Evolutionary conservation across 1,140 invertebrate genomes (phyloP), one percentile per base, ranked within the genome.

Genomic region (Atopsyche davidsoni): DNA sequence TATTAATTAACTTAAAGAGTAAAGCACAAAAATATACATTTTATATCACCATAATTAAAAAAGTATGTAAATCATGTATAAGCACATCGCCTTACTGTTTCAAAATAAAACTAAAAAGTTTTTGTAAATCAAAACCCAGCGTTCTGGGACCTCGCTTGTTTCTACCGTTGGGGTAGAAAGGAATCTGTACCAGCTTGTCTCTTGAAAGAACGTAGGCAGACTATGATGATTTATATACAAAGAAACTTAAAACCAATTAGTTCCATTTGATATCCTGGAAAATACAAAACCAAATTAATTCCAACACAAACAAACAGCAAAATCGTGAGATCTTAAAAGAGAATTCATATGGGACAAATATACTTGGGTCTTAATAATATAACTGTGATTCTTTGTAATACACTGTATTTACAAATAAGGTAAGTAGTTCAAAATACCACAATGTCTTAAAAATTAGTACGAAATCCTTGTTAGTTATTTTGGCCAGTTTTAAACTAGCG

Each of bases 201-300:
- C 44, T 18, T 44, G 42, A 38, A 32, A 36, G 31, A 42, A 38
- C 31, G 32, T 51, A 44, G 48, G 42, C 41, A 43, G 42, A 47
- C 45, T 41, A 35, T 36, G 43, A 43, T 46, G 42, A 52, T 11
- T 42, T 57, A 53, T 57, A 14, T 57, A 57, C 51, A 57, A 16
- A 49, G 45, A 56, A 39, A 51, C 35, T 46, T 42, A 47, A 14
- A 44, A 50, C 13, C 18, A 22, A 46, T 42, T 58, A 58, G 49
- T 58, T 58, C 56, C 56, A 58, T 39, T 58, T 58, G 43, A 58
- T 58, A 54, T 58, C 56, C 56, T 58, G 56, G 19, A 57, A 57
- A 40, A 52, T 13, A 40, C 34, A 41, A 51, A 41, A 41, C 40
- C 16, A 2, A 3, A 49, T 49, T 42, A 49, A 38, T 42, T 31